Evolutionary conservation across 2,797 vertebrate genomes (phyloP).

Genomic region (Eidolon dupreanum): DNA sequence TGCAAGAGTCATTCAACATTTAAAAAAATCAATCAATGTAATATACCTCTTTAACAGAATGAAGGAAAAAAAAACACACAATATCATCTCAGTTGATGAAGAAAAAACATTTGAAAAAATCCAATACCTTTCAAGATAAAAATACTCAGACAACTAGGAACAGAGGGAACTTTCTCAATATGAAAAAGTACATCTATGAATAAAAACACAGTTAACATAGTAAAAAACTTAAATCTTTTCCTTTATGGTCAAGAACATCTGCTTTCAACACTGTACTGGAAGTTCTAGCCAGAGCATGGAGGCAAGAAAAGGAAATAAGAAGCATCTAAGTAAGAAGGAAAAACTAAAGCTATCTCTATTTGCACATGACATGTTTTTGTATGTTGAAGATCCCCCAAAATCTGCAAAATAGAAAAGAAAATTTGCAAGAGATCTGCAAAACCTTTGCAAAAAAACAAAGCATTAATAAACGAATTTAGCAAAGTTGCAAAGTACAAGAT

Average conservation of each 20-base stretch:
- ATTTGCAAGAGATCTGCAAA: background rate
- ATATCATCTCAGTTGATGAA: background rate
- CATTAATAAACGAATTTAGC: background rate
- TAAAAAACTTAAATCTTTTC: background rate
- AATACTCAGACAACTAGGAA: background rate
- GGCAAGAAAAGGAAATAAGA: background rate
- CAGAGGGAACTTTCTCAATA: background rate
- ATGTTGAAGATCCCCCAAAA: background rate
- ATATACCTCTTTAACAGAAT: background rate
- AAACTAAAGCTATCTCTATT: background rate
- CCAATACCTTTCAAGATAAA: background rate
- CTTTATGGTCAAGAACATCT: background rate
- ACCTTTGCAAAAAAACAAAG: background rate
- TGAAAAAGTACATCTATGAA: background rate
- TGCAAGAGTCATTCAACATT: background rate
- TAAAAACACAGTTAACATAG: background rate
- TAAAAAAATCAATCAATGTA: background rate
- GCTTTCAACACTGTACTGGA: background rate
- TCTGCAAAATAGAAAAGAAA: background rate
- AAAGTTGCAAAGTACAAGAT: background rate
- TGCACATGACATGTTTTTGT: background rate
- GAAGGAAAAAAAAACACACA: background rate
- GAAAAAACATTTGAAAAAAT: background rate
- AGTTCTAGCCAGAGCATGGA: background rate
- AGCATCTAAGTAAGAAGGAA: background rate